These are phyloP conservation scores for Synanthedon formicaeformis DNA, from an alignment of 2,888 invertebrate genomes.

Conservation along the genomic window DNA sequence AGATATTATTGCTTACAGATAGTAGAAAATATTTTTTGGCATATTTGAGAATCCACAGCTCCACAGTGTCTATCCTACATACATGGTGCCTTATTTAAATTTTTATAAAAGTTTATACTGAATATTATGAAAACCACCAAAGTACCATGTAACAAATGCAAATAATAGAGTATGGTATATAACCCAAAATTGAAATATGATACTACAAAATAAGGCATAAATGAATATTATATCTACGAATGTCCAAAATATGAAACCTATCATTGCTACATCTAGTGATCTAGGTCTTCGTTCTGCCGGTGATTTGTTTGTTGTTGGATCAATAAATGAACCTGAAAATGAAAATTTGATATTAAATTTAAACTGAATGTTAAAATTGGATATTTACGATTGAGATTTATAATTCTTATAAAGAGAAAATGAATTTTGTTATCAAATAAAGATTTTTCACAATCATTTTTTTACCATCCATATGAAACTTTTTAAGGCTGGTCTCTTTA, in stretches of 20 bases:
- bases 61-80: not conserved
- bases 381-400: too few relatives aligned
- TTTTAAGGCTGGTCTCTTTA: constrained; percentile 73
- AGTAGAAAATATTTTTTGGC: constrained; percentile 19
- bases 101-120: constrained; percentile 53
- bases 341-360: too few relatives aligned
- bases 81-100: not conserved
- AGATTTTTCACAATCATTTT: constrained; percentile 27
- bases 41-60: constrained; percentile 34
- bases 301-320: constrained; percentile 28
- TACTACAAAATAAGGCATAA: constrained; percentile 47
- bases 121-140: constrained; percentile 72
- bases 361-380: too few relatives aligned
- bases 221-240: constrained; percentile 59
- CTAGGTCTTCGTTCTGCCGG: constrained; percentile 30
- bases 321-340: constrained; percentile 44
- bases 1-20: too few relatives aligned
- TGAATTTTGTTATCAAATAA: constrained; percentile 26
- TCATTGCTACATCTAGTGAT: constrained; percentile 31
- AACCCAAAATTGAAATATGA: constrained; percentile 66
- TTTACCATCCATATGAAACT: constrained; percentile 70
- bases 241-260: constrained; percentile 77
- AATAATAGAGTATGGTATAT: constrained; percentile 66
- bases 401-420: too few relatives aligned
- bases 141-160: constrained; percentile 63